Evolutionary conservation across 2,113 vertebrate species (phyloP).

Genomic region (Phylloscopus trochilus): DNA sequence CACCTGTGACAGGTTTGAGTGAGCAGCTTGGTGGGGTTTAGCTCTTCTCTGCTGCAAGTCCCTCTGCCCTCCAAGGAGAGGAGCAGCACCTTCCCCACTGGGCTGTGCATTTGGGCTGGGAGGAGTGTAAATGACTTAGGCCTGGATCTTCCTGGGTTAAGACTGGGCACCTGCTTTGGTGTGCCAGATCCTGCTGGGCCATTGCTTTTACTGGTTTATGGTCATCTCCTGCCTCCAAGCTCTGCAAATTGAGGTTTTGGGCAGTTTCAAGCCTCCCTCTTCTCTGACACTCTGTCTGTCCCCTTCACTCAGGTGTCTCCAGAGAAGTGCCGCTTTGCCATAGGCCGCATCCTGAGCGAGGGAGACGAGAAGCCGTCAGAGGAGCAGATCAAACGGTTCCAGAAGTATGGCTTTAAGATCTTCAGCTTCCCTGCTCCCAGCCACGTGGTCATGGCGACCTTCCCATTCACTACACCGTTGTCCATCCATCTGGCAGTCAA

Average conservation of each 20-base stretch:
- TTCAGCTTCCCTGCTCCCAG: slow-evolving; percentile 89
- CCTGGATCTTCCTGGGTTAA: background rate
- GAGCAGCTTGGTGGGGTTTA: background rate
- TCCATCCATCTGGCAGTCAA: slow-evolving; percentile 81
- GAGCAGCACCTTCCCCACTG: background rate
- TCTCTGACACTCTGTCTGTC: background rate
- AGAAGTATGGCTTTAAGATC: slow-evolving; percentile 88
- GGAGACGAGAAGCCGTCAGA: slow-evolving; percentile 77
- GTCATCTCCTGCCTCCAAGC: background rate
- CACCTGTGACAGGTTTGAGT: background rate
- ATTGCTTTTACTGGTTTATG: background rate
- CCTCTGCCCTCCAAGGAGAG: background rate
- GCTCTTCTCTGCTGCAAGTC: background rate
- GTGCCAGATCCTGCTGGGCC: rapidly evolving
- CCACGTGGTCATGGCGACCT: slow-evolving; percentile 85
- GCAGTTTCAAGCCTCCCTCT: background rate
- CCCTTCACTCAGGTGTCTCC: slow-evolving; percentile 71
- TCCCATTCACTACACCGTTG: slow-evolving; percentile 80
- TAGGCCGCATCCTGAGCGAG: slow-evolving; percentile 90
- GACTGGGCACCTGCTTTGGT: background rate
- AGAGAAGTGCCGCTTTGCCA: slow-evolving; percentile 81
- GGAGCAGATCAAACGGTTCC: slow-evolving; percentile 81
- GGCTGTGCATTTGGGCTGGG: background rate
- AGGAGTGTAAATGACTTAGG: background rate
- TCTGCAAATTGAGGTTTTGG: background rate